Evolutionary conservation across 2,797 vertebrate species (phyloP), one percentile per base, ranked within the genome.

Genomic region (Helicolenus hilgendorfi): DNA sequence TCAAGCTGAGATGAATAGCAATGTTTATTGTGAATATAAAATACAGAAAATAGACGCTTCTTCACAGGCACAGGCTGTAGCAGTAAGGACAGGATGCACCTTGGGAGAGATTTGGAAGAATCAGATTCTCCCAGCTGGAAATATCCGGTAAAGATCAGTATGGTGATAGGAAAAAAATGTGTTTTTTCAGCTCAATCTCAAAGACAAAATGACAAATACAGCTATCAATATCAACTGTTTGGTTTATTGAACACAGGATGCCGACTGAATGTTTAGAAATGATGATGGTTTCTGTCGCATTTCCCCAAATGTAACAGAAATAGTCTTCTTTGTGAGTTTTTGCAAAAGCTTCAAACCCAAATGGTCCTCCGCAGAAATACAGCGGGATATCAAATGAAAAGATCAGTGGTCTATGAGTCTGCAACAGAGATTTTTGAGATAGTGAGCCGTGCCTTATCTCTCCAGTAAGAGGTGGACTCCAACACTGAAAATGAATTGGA

Each of bases 341-440:
- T 58, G 31, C 9, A 36, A 79, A 75, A 75, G 71, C 49, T 29
- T 59, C 27, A 35, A 36, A 69, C 35, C 69, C 38, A 70, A 70
- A 84, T 33, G 4, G 20, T 63, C 63, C 10, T 74, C 33, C 22
- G 45, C n/a, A 78, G 35, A 74, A 83, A 70, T 26, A 9, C 13
- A 0, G 4, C 2, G 8, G 31, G 18, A 73, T 65, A 75, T 78
- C 62, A 31, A 56, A 75, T 35, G 29, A 49, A 35, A 74, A 65
- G 64, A 83, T 79, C 74, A 64, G 64, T 20, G 55, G 60, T 72
- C 70, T 69, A 69, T 74, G 24, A 56, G 72, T 70, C 18, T 56
- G 49, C 55, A 69, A 85, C 74, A n/a, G 63, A 83, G 31, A 78
- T 72, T 36, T 84, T 41, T 77, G 49, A 75, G 78, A 85, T 75